Evolutionary conservation across 2,888 invertebrate species (phyloP).

Genomic region (Xestoiulus laeticollis): DNA sequence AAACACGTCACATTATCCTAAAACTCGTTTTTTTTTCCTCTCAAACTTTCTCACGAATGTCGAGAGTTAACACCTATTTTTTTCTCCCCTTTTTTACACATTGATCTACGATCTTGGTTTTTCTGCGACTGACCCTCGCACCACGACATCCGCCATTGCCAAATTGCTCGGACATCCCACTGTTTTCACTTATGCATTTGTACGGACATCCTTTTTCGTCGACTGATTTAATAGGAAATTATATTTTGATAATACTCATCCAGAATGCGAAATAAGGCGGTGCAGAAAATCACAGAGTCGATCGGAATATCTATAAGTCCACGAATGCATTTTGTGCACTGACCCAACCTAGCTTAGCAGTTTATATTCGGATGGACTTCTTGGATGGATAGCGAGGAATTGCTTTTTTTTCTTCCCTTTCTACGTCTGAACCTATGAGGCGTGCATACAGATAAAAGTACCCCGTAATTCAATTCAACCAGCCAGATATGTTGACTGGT

Average conservation of each 20-base stretch:
- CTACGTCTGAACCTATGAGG: not conserved
- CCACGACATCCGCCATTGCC: not conserved
- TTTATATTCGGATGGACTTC: slow-evolving; percentile 38
- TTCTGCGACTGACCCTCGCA: not conserved
- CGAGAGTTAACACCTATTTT: not conserved
- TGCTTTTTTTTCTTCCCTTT: not conserved
- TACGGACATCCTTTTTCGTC: not conserved
- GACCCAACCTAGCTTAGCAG: slow-evolving; percentile 38
- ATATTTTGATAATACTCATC: not conserved
- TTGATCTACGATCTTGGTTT: not conserved
- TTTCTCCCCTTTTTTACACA: not conserved
- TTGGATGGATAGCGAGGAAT: slow-evolving; percentile 31
- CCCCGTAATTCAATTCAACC: slow-evolving; percentile 24
- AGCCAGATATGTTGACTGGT: slow-evolving; percentile 36
- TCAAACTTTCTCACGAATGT: not conserved
- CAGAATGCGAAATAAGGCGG: slow-evolving; percentile 32
- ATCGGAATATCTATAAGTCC: slow-evolving; percentile 30
- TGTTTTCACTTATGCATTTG: slow-evolving; percentile 28
- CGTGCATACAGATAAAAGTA: slow-evolving; percentile 35
- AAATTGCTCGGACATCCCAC: slow-evolving; percentile 39
- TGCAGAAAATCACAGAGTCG: not conserved
- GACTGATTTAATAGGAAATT: slow-evolving; percentile 40
- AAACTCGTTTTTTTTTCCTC: not conserved
- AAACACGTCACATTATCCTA: not conserved
- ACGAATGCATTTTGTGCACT: not conserved